Evolutionary conservation across 1,140 invertebrate genomes (phyloP), one percentile per base, ranked within the genome.

Genomic region (Riptortus pedestris): DNA sequence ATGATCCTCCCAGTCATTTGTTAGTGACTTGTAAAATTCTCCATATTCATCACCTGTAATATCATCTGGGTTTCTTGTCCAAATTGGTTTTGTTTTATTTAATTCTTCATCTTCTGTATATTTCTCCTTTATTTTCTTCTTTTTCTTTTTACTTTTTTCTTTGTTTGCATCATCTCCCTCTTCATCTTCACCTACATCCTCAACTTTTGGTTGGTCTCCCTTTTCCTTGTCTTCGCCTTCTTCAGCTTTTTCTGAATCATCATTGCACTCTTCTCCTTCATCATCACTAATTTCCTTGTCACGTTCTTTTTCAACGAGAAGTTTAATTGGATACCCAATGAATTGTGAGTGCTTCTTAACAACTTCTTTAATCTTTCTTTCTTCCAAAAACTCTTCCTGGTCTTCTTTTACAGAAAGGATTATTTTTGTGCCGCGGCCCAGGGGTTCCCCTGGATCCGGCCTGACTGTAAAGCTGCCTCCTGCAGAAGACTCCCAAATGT

Each of bases 311-410:
- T 96, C 88, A 0, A 95, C 91, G 2, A 92, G 71, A 62, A 99
- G 78, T 73, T 96, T 96, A 76, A 99, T 99, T 2, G 96, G 96
- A 75, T 98, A 99, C 33, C 94, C 94, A 78, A 99, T 99, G 76
- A 99, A 99, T 77, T 99, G 95, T 3, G 93, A 96, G 77, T 99
- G 95, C 72, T 99, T 99, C 83, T 97, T 98, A 1, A 99, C 92
- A 29, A 99, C 87, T 71, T 97, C 93, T 74, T 97, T 97, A 67
- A 99, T 86, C 70, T 92, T 91, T 66, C 83, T 80, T 73, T 98
- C 95, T 74, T 98, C 93, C 51, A 87, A 67, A 69, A 86, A 91
- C 67, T 91, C 88, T 14, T 77, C 73, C 67, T 90, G 86, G 70
- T 91, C 89, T 72, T 91, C 87, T 70, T 91, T 91, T 63, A 91